Evolutionary conservation across 23 tunicate species (phyloP).

Genomic region (Ascidia mentula): DNA sequence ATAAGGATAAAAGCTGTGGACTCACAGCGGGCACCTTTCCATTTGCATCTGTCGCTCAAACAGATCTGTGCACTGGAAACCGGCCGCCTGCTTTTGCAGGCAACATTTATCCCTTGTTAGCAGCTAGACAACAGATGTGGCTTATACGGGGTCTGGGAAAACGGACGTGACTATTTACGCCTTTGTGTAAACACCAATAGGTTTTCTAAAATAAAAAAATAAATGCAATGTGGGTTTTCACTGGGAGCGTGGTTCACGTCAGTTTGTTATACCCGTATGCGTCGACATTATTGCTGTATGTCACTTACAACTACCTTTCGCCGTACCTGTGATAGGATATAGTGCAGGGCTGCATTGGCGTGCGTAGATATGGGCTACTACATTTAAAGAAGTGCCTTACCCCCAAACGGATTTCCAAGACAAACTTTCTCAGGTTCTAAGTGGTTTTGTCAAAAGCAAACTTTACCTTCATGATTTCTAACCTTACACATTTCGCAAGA

Average conservation of each 20-base stretch:
- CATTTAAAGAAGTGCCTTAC: too few species aligned
- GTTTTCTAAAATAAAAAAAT: neutral
- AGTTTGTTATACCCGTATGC: too few species aligned
- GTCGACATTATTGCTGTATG: too few species aligned
- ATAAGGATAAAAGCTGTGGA: neutral
- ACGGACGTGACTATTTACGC: neutral
- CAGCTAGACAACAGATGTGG: constrained; percentile 8
- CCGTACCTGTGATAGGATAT: too few species aligned
- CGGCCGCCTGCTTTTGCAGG: neutral
- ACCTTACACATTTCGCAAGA: neutral
- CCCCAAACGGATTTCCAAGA: neutral
- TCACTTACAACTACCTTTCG: too few species aligned
- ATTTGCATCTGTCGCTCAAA: constrained; percentile 1
- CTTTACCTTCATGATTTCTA: neutral
- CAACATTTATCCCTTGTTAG: too few species aligned
- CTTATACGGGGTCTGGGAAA: neutral
- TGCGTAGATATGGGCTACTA: too few species aligned
- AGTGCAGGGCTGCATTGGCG: too few species aligned
- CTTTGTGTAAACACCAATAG: neutral
- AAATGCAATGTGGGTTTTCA: too few species aligned
- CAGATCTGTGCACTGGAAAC: neutral
- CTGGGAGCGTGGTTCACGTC: too few species aligned
- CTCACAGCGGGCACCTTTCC: neutral
- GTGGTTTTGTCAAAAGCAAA: neutral
- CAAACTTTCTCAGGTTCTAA: neutral